A percentile compares a stretch with the other conserved stretches of the same genome.
Conservation (phyloP, 2,113 vertebrate genomes). For the Atlantisia rogersi region DNA sequence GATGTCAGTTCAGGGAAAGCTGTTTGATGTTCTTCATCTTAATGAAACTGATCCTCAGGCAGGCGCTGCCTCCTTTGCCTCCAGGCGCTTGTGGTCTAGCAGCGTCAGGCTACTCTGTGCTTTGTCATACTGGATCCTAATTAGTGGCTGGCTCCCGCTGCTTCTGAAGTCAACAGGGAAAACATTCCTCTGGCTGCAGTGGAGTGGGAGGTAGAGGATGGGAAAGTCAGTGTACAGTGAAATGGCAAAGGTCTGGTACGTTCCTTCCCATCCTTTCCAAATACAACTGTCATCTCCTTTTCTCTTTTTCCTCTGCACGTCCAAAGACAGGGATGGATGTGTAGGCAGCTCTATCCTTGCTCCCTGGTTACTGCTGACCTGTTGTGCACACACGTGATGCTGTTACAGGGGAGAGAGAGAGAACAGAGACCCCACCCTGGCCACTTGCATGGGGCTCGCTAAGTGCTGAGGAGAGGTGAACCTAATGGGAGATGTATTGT, state of each 20-base stretch:
- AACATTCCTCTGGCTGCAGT: conserved; percentile 21
- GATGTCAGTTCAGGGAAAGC: conserved; percentile 48
- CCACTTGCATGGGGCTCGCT: neutral
- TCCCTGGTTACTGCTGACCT: neutral
- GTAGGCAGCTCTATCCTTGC: neutral
- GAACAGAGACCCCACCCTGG: too few species aligned
- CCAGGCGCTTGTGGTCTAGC: conserved; percentile 18
- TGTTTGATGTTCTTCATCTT: conserved; percentile 58
- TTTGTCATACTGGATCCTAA: conserved; percentile 62
- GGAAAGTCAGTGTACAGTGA: neutral
- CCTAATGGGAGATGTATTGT: neutral
- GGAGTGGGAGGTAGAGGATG: neutral
- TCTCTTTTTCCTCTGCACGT: neutral
- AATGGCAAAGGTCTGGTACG: neutral
- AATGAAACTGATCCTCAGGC: conserved; percentile 57
- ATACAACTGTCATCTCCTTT: neutral
- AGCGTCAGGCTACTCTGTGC: conserved; percentile 33
- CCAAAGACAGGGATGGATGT: neutral
- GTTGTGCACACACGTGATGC: neutral
- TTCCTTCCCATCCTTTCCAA: neutral
- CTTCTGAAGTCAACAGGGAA: conserved; percentile 38
- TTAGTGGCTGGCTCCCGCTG: conserved; percentile 47
- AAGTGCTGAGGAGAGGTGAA: neutral
- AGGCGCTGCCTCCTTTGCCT: conserved; percentile 36
- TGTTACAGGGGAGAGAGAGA: neutral